Base-by-base conservation (phyloP, 2,888 invertebrate genomes). In the Antitype chi region DNA sequence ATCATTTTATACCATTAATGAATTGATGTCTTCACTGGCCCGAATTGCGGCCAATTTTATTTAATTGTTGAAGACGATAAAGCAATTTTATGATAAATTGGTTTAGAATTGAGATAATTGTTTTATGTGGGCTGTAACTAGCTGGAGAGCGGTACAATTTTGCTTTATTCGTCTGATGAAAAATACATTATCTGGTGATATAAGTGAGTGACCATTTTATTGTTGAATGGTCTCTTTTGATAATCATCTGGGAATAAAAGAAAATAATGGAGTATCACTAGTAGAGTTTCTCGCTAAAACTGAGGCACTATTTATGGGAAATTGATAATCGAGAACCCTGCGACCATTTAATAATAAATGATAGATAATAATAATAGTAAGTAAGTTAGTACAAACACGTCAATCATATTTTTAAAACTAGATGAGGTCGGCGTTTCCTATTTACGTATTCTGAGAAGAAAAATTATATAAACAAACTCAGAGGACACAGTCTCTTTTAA, bases 1-100 rank as follows among this genome's bases (percentile, higher is more conserved):
- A 94, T 94, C 89, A 94, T 93, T 93, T 93, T 90, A 88, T 89
- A 89, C 92, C 92, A 94, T 94, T 93, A 94, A 93, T 93, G 92
- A 93, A 93, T 92, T 93, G 92, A 94, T 93, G 93, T 91, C 93
- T 93, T 93, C 92, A 94, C 92, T 94, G 94, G 91, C 93, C 94
- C 87, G 91, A 94, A 94, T 95, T 90, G 92, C 90, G 91, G 91
- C 90, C 94, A 94, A 94, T 94, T 93, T 93, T 92, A 90, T 91
- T 93, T 94, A 94, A 94, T 94, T 93, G 91, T 91, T 89, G 89
- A 88, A 90, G 91, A 92, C 90, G 92, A 92, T 93, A 92, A 92
- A 93, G 92, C 92, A 92, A 92, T 93, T 92, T 93, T 92, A 92
- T 93, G 92, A 93, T 93, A 88, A 90, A 91, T 92, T 91, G 91